A percentile compares a stretch with the other conserved stretches of the same genome.
These are phyloP conservation scores for Gorsachius magnificus DNA, from an alignment of 2,797 vertebrate species.

Conservation along the genomic window DNA sequence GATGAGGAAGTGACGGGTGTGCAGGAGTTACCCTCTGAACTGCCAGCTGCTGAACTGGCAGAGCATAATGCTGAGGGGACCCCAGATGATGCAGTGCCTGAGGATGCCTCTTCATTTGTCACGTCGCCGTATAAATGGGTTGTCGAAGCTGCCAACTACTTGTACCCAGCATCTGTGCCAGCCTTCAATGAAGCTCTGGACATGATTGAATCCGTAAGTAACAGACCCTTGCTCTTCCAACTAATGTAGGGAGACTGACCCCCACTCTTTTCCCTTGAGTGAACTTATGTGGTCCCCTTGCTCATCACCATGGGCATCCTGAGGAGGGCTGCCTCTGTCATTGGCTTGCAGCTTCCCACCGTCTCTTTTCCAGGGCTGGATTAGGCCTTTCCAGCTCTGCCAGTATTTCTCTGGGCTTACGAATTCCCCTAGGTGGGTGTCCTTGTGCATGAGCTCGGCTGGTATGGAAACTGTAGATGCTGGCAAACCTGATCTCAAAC, in stretches of 20 bases:
- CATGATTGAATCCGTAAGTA: constrained; percentile 91
- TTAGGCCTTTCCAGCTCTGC: not conserved
- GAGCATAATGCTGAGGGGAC: constrained; percentile 46
- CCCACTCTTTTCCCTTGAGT: not conserved
- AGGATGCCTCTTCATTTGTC: constrained; percentile 65
- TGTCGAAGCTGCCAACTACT: constrained; percentile 87
- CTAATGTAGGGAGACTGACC: not conserved
- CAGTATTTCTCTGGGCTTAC: not conserved
- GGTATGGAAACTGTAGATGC: not conserved
- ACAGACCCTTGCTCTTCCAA: not conserved
- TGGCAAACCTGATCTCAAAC: not conserved
- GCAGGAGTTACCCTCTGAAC: constrained; percentile 5
- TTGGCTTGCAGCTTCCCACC: not conserved
- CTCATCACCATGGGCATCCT: not conserved
- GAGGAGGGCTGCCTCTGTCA: not conserved
- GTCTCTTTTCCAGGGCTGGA: not conserved
- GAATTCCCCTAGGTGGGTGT: not conserved
- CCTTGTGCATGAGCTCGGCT: not conserved
- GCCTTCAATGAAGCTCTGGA: constrained; percentile 91
- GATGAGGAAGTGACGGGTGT: constrained; percentile 55
- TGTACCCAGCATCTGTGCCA: constrained; percentile 82
- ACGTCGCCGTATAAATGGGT: constrained; percentile 85
- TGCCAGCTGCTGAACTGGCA: constrained; percentile 4
- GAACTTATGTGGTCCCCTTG: not conserved
- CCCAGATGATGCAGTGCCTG: constrained; percentile 26